Evolutionary conservation across 2,888 invertebrate species (phyloP), one percentile per base, ranked within the genome.

Genomic region (Netelia inedita): DNA sequence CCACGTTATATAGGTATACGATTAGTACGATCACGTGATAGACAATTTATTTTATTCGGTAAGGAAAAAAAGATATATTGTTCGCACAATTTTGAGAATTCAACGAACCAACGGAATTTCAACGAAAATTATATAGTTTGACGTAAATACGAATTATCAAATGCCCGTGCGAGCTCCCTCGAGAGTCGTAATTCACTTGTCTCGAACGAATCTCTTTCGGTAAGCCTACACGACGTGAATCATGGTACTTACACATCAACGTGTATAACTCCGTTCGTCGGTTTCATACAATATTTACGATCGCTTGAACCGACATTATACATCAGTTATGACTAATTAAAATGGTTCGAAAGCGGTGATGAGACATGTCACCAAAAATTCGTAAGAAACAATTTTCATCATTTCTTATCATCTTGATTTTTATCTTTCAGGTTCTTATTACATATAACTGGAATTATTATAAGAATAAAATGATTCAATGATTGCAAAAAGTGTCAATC

Each of bases 201-300:
- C 28, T 61, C 35, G 11, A 16, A 28, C 11, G n/a, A 50, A 50
- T 50, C 50, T 50, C 50, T 55, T 55, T 6, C n/a, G 19, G 19
- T 55, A 14, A 6, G 55, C 9, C 55, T n/a, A 19, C 8, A 1
- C n/a, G n/a, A 35, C 19, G 53, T 69, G 59, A 78, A 78, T 69
- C 35, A 61, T 61, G 50, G 1, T 16, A 16, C n/a, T n/a, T n/a
- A 55, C 16, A 55, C n/a, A 57, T n/a, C n/a, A 9, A 8, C 57
- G 55, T 55, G 23, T 59, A 2, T 11, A 61, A 9, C 2, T 61
- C 14, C 28, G n/a, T 57, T 46, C 16, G 23, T 73, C 41, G 11
- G 23, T 79, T 65, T 46, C 72, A 66, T 59, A 16, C 41, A 72
- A 79, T 72, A 65, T 79, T 79, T 63, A 79, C 43, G 65, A 73